phyloP scores from a whole-genome alignment of 2,797 vertebrate genomes.

The Lacerta viridis region DNA sequence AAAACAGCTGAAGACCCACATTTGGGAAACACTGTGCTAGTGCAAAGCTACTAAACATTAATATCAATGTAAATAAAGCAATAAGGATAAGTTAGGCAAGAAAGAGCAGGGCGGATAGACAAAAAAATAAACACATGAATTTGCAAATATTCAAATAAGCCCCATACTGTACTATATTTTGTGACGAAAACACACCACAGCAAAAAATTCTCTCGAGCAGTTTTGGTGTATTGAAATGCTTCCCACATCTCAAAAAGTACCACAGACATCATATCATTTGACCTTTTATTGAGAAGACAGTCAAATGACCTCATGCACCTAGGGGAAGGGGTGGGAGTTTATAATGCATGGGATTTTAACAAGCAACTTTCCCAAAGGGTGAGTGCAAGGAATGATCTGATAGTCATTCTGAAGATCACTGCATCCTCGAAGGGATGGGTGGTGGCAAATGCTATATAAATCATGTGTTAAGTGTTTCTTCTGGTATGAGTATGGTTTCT shows the following conservation, averaged over 20 bases:
- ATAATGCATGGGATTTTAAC: slow-evolving; percentile 7
- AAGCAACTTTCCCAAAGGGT: slow-evolving; percentile 36
- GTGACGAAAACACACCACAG: too few species aligned
- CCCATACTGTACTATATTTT: too few species aligned
- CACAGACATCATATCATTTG: slow-evolving; percentile 41
- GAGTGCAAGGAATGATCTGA: slow-evolving; percentile 60
- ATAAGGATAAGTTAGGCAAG: background rate
- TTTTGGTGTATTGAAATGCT: background rate
- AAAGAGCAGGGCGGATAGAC: background rate
- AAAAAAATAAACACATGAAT: too few species aligned
- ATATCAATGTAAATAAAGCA: background rate
- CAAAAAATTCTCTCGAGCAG: background rate
- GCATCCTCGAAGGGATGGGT: slow-evolving; percentile 60
- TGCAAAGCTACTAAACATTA: background rate
- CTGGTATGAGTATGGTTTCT: background rate
- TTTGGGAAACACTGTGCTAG: background rate
- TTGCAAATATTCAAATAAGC: too few species aligned
- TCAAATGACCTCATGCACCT: slow-evolving; percentile 58
- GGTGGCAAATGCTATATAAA: slow-evolving; percentile 32
- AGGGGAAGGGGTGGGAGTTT: slow-evolving; percentile 65
- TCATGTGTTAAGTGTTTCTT: slow-evolving; percentile 21
- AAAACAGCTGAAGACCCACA: too few species aligned
- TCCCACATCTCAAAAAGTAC: background rate
- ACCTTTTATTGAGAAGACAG: slow-evolving; percentile 43
- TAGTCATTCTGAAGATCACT: slow-evolving; percentile 56